Conservation (phyloP, 2,113 vertebrate genomes). For the Neoarius graeffei region DNA sequence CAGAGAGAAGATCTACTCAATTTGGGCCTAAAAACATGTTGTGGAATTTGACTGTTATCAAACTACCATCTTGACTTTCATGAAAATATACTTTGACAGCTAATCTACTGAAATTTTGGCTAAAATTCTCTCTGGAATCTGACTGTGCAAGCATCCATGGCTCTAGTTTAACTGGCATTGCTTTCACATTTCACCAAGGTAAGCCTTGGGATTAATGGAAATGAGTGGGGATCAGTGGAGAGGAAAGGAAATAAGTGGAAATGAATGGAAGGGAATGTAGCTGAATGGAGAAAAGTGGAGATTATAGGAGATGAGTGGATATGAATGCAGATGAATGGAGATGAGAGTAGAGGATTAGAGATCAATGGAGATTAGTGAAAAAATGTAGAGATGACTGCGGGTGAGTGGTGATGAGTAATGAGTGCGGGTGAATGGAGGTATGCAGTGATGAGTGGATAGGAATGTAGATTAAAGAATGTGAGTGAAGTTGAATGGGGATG, state of each 20-base stretch:
- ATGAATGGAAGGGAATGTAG: background rate
- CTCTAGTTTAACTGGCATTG: slow-evolving; percentile 16
- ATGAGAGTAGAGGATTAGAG: background rate
- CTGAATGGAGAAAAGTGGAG: background rate
- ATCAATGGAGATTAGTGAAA: background rate
- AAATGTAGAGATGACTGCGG: background rate
- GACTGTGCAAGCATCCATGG: slow-evolving; percentile 2
- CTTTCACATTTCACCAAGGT: slow-evolving; percentile 23
- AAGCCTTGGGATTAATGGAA: background rate
- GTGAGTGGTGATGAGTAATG: background rate
- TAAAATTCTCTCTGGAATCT: background rate
- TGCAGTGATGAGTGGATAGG: background rate
- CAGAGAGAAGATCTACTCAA: slow-evolving; percentile 31
- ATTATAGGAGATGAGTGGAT: background rate
- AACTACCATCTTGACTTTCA: background rate
- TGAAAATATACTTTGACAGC: background rate
- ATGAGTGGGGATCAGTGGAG: background rate
- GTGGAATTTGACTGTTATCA: background rate
- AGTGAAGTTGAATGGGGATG: background rate
- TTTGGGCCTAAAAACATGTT: slow-evolving; percentile 25
- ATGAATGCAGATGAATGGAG: background rate
- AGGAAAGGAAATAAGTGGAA: background rate
- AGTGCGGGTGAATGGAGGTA: background rate
- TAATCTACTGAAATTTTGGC: background rate
- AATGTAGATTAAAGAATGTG: background rate